Conservation (phyloP, 2,888 invertebrate genomes). For the Vanessa cardui region DNA sequence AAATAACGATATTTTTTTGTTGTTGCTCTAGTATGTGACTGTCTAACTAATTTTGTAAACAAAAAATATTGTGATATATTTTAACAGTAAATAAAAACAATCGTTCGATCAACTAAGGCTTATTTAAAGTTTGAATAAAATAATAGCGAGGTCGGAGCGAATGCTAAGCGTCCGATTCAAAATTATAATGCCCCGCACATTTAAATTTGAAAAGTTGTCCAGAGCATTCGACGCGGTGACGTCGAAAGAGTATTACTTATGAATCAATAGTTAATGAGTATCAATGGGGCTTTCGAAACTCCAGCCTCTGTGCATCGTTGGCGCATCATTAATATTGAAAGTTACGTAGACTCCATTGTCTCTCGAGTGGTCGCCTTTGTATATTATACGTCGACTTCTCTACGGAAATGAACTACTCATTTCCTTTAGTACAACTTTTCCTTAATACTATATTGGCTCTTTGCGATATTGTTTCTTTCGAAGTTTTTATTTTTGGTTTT, state of each 20-base stretch:
- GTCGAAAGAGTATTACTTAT: slow-evolving; percentile 81
- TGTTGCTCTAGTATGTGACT: no score
- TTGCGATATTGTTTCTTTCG: slow-evolving; percentile 27
- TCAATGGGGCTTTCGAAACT: slow-evolving; percentile 78
- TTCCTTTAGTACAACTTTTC: slow-evolving; percentile 69
- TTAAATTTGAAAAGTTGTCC: slow-evolving; percentile 77
- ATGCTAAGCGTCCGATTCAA: slow-evolving; percentile 47
- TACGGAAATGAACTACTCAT: slow-evolving; percentile 71
- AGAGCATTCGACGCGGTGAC: slow-evolving; percentile 56
- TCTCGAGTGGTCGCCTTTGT: slow-evolving; percentile 73
- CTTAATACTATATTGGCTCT: slow-evolving; percentile 59
- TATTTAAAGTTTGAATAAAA: slow-evolving; percentile 37
- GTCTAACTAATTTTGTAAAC: no score
- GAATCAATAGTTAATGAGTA: slow-evolving; percentile 82
- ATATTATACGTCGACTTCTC: slow-evolving; percentile 66
- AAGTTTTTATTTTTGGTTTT: slow-evolving; percentile 2
- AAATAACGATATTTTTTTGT: neutral
- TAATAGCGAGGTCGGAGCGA: slow-evolving; percentile 25
- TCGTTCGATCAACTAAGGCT: slow-evolving; percentile 21
- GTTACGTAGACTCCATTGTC: slow-evolving; percentile 74
- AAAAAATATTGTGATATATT: neutral
- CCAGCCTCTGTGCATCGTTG: slow-evolving; percentile 73
- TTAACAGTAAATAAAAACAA: slow-evolving; percentile 14
- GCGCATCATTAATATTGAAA: slow-evolving; percentile 81
- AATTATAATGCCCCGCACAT: slow-evolving; percentile 63